These are phyloP conservation scores for Porites evermanni DNA, from an alignment of 92 coral and sea anemone species.

Conservation along the genomic window DNA sequence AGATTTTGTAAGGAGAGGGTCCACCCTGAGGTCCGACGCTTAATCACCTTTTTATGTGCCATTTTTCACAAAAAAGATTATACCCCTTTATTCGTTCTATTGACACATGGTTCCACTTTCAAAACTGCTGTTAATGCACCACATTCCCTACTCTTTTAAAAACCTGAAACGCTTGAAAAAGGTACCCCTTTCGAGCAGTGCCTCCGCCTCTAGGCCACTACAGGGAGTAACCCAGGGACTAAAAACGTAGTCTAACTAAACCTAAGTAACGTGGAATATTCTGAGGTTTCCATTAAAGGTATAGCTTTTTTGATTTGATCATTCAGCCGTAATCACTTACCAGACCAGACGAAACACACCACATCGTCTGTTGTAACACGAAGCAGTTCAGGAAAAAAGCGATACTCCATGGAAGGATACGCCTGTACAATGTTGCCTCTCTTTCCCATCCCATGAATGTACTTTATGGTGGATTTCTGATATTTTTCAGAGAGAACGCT, in stretches of 20 bases:
- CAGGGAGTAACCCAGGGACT: background rate
- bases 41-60: too few species aligned
- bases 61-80: too few species aligned
- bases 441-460: slow-evolving; percentile 3
- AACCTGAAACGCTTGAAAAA: background rate
- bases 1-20: too few species aligned
- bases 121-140: background rate
- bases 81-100: background rate
- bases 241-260: background rate
- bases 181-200: too few species aligned
- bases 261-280: background rate
- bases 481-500: background rate
- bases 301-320: slow-evolving; percentile 1
- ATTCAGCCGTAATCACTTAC: slow-evolving; percentile 1
- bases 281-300: background rate
- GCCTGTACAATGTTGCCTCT: slow-evolving; percentile 31
- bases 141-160: background rate
- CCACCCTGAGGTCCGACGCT: too few species aligned
- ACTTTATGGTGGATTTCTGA: slow-evolving; percentile 15
- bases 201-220: background rate
- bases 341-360: too few species aligned
- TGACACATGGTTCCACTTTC: background rate
- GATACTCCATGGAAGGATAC: slow-evolving; percentile 54
- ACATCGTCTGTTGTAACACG: too few species aligned
- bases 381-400: too few species aligned